Conservation (phyloP, 2,888 invertebrate species). For the Diloba caeruleocephala region DNA sequence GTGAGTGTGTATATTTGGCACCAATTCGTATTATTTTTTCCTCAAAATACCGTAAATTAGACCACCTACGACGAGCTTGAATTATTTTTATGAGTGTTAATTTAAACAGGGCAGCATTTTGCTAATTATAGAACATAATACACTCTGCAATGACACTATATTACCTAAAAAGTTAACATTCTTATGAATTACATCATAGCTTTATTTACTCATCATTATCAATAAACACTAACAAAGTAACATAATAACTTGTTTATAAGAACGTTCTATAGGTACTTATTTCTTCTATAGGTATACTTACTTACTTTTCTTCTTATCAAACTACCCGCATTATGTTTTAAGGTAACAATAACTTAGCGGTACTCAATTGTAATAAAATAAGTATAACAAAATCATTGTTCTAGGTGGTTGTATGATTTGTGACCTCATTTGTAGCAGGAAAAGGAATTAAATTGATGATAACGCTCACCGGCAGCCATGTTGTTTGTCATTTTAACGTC, state of each 20-base stretch:
- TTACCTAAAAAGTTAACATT: constrained; percentile 10
- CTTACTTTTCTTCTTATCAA: constrained; percentile 32
- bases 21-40: not conserved
- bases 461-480: constrained; percentile 72
- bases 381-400: constrained; percentile 56
- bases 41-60: not conserved
- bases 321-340: constrained; percentile 51
- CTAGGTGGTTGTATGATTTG: constrained; percentile 73
- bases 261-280: constrained; percentile 6
- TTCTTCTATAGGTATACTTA: constrained; percentile 6
- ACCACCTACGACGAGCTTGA: constrained; percentile 14
- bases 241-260: constrained; percentile 24
- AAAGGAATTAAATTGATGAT: constrained; percentile 85
- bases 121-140: constrained; percentile 12
- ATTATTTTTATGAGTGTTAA: constrained; percentile 1
- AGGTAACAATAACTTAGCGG: constrained; percentile 20
- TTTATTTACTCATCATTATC: constrained; percentile 32
- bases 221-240: constrained; percentile 23
- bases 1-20: constrained; percentile 67
- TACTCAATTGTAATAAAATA: constrained; percentile 39
- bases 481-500: constrained; percentile 65
- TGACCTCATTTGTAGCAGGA: constrained; percentile 88
- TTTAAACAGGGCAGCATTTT: not conserved
- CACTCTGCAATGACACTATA: constrained; percentile 56
- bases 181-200: constrained; percentile 26